Evolutionary conservation across 2,113 vertebrate species (phyloP).

Genomic region (Gnathonemus echidnorhynchus): DNA sequence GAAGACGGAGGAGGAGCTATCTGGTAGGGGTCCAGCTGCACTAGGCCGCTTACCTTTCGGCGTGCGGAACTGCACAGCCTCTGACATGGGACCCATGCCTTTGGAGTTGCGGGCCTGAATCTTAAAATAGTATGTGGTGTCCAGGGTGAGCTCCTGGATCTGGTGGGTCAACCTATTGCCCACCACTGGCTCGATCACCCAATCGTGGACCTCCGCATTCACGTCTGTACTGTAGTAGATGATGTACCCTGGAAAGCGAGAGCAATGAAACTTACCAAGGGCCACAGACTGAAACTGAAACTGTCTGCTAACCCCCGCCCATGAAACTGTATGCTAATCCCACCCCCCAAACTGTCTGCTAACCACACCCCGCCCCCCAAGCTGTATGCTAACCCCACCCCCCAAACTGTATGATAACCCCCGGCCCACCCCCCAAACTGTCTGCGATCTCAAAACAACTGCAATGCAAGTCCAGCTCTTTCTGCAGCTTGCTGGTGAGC

Average conservation of each 20-base stretch:
- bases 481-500: neutral
- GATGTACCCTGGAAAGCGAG: constrained; percentile 76
- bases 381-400: too few relatives aligned
- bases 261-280: neutral
- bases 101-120: constrained; percentile 98
- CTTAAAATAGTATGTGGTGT: constrained; percentile 96
- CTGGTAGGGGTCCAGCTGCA: constrained; percentile 28
- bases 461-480: neutral
- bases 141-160: constrained; percentile 93
- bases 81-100: constrained; percentile 97
- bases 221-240: constrained; percentile 98
- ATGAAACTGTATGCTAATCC: too few relatives aligned
- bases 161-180: constrained; percentile 94
- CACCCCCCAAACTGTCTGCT: too few relatives aligned
- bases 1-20: constrained; percentile 32
- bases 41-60: constrained; percentile 74
- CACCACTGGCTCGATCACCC: constrained; percentile 95
- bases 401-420: neutral
- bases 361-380: too few relatives aligned
- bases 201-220: constrained; percentile 92
- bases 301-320: neutral
- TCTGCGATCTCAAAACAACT: neutral
- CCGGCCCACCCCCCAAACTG: neutral
- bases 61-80: constrained; percentile 91
- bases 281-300: neutral